Evolutionary conservation across 2,888 invertebrate genomes (phyloP).

Genomic region (Capitulum mitella): DNA sequence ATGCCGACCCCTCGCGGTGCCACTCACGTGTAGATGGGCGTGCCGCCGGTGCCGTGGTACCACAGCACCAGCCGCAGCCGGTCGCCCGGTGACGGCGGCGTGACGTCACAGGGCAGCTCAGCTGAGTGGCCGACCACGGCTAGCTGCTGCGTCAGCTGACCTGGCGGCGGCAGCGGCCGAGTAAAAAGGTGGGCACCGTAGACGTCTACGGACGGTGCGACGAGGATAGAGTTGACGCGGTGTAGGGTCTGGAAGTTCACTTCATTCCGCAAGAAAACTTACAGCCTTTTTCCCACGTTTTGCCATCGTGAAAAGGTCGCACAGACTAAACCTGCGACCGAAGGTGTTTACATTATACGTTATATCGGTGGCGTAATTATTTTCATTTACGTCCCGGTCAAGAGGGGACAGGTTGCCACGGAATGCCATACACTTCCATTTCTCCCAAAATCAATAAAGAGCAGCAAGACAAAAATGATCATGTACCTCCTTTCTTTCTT

Average conservation of each 20-base stretch:
- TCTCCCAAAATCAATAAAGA: too few species aligned
- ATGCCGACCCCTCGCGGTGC: background rate
- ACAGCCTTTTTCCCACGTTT: background rate
- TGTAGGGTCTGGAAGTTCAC: background rate
- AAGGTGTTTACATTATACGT: too few species aligned
- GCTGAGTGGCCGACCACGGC: conserved; percentile 27
- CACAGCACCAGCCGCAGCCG: conserved; percentile 26
- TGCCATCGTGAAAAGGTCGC: background rate
- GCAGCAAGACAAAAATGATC: too few species aligned
- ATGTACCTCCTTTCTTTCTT: too few species aligned
- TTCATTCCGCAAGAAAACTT: background rate
- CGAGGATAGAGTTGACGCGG: background rate
- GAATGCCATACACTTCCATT: too few species aligned
- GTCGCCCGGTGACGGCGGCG: conserved; percentile 15
- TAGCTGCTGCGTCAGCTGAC: conserved; percentile 24
- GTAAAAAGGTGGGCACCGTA: background rate
- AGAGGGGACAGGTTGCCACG: too few species aligned
- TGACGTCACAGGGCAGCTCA: conserved; percentile 27
- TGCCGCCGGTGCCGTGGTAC: conserved; percentile 27
- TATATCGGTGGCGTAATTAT: too few species aligned
- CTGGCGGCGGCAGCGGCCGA: background rate
- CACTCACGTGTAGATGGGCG: conserved; percentile 27
- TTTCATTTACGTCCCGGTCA: too few species aligned
- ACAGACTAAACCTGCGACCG: background rate
- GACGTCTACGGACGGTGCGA: background rate